Evolutionary conservation across 2,113 vertebrate genomes (phyloP), one percentile per base, ranked within the genome.

Genomic region (Microcebus ravelobensis): DNA sequence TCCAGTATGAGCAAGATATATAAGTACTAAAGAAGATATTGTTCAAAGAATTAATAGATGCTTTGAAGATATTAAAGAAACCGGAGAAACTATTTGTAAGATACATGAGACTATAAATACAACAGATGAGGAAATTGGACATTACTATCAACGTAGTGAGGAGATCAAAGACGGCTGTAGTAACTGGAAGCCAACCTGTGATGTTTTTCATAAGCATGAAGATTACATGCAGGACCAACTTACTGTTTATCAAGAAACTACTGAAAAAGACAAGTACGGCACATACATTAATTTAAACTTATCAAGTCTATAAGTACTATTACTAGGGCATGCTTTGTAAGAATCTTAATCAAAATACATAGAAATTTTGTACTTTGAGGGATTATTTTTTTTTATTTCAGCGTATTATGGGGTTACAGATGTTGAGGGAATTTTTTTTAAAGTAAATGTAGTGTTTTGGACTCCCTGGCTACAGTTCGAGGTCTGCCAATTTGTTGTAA

Each of bases 251-350:
- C 97, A 97, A 96, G 98, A 98, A 97, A 59, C 88, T 92, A 59
- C 85, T 97, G 98, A 99, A 98, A 98, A 98, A 96, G 98, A 99
- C 97, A 99, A 98, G 99, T 99, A 99, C 45, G 87, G 97, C 99
- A 90, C 25, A 90, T 34, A 45, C 36, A 61, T 92, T 83, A 52
- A 87, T 73, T 96, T 95, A 94, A 93, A 21, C 13, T 52, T 88
- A 73, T 92, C 15, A 87, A 3, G 90, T 92, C 14, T 57, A 48
- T 97, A 90, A 90, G 1, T 89, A 76, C 9, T 97, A 65, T 93
- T 94, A 79, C 45, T 74, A 91, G 57, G 8, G 71, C 39, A 86
- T 71, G 23, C 15, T 74, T 83, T 90, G 1, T 91, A 92, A 96
- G 77, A 97, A 85, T 97, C 23, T 63, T 85, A 84, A 76, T 67